These are phyloP conservation scores for Neodiprion fabricii DNA, from an alignment of 1,140 invertebrate genomes.

Conservation along the genomic window DNA sequence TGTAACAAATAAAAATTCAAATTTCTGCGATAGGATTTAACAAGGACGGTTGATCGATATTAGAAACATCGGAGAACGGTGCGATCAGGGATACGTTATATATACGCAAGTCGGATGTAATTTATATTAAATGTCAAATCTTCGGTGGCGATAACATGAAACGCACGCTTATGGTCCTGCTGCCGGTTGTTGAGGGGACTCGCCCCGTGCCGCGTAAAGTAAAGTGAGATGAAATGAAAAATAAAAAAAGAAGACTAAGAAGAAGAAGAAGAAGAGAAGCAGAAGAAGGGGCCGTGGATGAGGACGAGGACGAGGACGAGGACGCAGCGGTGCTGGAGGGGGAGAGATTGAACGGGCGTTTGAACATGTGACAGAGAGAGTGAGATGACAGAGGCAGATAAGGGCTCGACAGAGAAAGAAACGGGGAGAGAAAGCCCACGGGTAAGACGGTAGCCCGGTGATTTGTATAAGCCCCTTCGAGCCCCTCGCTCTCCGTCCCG, in stretches of 20 bases:
- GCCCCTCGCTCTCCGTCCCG: conserved; percentile 45
- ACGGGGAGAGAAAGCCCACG: conserved; percentile 37
- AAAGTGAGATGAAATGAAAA: conserved; percentile 13
- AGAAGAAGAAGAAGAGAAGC: conserved; percentile 8
- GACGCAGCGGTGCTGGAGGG: neutral
- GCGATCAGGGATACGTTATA: neutral
- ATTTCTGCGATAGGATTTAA: neutral
- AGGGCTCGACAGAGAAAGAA: conserved; percentile 20
- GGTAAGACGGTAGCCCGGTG: conserved; percentile 56
- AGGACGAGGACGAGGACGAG: conserved; percentile 22
- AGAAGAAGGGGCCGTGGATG: conserved; percentile 18
- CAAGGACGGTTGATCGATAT: neutral
- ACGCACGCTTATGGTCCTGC: conserved; percentile 17
- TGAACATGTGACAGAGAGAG: conserved; percentile 13
- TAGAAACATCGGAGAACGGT: neutral
- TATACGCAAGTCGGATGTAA: neutral
- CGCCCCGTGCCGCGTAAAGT: neutral
- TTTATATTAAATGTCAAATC: conserved; percentile 2
- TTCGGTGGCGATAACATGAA: conserved; percentile 16
- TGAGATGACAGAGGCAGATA: conserved; percentile 19
- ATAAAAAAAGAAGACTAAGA: conserved; percentile 5
- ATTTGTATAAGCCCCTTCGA: conserved; percentile 56
- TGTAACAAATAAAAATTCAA: too few relatives aligned
- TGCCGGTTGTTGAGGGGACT: neutral
- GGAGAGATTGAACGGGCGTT: conserved; percentile 6